Conservation (phyloP, 2,888 invertebrate genomes). For the Zaprionus bogoriensis region DNA sequence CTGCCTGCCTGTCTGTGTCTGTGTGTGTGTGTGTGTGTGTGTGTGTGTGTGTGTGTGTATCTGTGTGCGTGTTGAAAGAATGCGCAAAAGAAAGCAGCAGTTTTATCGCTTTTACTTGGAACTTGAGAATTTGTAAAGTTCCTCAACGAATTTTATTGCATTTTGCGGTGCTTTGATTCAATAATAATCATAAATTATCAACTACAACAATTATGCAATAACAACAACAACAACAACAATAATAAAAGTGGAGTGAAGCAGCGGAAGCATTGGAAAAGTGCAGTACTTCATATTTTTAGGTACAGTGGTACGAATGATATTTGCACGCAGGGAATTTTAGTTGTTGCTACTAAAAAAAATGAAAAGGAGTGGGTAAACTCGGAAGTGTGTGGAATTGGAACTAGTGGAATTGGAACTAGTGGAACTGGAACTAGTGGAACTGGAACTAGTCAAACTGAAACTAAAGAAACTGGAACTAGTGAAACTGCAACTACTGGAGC, state of each 20-base stretch:
- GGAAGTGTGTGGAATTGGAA: neutral
- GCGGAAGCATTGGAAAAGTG: no score
- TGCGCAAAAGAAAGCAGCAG: conserved; percentile 58
- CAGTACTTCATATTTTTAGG: no score
- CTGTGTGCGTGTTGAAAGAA: conserved; percentile 18
- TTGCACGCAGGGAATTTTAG: no score
- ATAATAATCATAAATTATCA: conserved; percentile 58
- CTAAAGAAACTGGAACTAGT: neutral
- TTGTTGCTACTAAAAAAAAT: no score
- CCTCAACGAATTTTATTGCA: conserved; percentile 54
- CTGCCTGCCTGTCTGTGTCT: conserved; percentile 3
- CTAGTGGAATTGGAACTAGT: no score
- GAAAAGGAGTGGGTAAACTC: no score
- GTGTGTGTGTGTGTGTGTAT: conserved; percentile 18
- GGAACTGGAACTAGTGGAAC: conserved; percentile 19
- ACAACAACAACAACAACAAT: conserved; percentile 9
- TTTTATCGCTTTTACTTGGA: conserved; percentile 69
- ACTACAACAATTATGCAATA: conserved; percentile 6
- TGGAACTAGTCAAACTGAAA: conserved; percentile 7
- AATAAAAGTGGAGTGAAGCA: no score
- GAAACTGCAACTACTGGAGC: neutral
- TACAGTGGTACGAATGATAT: no score
- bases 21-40: conserved; percentile 7
- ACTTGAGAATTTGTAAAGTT: conserved; percentile 70
- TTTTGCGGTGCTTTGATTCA: conserved; percentile 63